Percentiles rank a stretch among this genome's conserved stretches.
Conservation (phyloP, 2,797 vertebrate species). For the Bucorvus abyssinicus region DNA sequence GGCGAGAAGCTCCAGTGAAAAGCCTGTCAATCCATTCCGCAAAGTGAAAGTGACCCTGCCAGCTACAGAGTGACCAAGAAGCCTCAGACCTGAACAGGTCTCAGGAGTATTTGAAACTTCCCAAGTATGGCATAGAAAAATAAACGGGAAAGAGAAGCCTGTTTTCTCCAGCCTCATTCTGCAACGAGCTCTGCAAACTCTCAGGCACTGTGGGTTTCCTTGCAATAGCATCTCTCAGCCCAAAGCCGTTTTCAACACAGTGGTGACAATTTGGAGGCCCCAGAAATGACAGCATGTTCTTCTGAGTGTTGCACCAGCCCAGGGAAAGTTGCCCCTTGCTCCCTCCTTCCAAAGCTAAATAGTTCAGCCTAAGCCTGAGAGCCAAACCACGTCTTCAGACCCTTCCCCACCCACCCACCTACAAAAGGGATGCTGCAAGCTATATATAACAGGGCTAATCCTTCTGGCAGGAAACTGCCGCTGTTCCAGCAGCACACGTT, state of each 20-base stretch:
- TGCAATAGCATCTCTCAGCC: neutral
- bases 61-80: neutral
- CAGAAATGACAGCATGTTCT: neutral
- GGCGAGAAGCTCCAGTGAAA: neutral
- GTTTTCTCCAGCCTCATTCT: neutral
- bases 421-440: neutral
- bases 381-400: neutral
- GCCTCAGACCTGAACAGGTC: neutral
- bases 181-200: neutral
- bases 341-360: neutral
- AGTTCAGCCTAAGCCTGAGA: neutral
- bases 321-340: neutral
- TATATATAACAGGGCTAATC: neutral
- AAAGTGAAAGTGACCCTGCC: neutral
- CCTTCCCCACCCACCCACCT: neutral
- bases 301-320: neutral
- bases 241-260: neutral
- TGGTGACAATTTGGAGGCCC: neutral
- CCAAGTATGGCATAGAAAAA: neutral
- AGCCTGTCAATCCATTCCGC: neutral
- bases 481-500: neutral
- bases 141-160: neutral
- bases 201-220: neutral
- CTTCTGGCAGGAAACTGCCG: neutral
- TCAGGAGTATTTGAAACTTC: neutral